These are phyloP conservation scores for Rhinophrynus dorsalis DNA, from an alignment of 2,797 vertebrate genomes.

Conservation along the genomic window DNA sequence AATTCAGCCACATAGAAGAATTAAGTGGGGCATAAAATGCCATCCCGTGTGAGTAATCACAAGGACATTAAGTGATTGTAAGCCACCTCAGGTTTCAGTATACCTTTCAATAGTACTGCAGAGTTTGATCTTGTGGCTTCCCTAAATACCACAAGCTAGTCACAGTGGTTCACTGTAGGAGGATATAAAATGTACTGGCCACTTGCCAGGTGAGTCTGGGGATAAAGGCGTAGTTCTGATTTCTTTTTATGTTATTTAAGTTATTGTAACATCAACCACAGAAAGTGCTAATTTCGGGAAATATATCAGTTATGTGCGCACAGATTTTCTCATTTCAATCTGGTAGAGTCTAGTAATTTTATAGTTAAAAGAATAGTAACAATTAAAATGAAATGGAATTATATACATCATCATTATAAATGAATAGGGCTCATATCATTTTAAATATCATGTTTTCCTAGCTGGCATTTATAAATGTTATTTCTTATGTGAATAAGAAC, in stretches of 20 bases:
- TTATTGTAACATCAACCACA: not conserved
- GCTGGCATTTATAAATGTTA: too few relatives aligned
- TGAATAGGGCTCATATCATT: too few relatives aligned
- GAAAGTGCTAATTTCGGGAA: not conserved
- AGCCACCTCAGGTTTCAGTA: slow-evolving; percentile 22
- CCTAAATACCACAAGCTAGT: slow-evolving; percentile 14
- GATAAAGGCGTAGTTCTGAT: slow-evolving; percentile 5
- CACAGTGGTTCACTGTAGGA: not conserved
- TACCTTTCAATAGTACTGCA: slow-evolving; percentile 15
- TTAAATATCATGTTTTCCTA: too few relatives aligned
- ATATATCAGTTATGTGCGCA: not conserved
- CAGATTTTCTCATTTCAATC: not conserved
- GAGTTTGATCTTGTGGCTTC: slow-evolving; percentile 5
- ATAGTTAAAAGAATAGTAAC: too few relatives aligned
- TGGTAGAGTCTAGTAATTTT: too few relatives aligned
- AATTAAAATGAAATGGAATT: too few relatives aligned
- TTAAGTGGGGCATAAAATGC: slow-evolving; percentile 15
- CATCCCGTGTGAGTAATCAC: slow-evolving; percentile 1
- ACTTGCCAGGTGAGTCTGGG: slow-evolving; percentile 16
- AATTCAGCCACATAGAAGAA: not conserved
- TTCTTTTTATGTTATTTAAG: slow-evolving; percentile 6
- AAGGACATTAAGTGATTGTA: not conserved
- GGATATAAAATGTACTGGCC: slow-evolving; percentile 3
- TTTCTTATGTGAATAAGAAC: too few relatives aligned
- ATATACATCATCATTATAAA: too few relatives aligned